Evolutionary conservation across 2,797 vertebrate species (phyloP).

Genomic region (Thamnophis elegans): DNA sequence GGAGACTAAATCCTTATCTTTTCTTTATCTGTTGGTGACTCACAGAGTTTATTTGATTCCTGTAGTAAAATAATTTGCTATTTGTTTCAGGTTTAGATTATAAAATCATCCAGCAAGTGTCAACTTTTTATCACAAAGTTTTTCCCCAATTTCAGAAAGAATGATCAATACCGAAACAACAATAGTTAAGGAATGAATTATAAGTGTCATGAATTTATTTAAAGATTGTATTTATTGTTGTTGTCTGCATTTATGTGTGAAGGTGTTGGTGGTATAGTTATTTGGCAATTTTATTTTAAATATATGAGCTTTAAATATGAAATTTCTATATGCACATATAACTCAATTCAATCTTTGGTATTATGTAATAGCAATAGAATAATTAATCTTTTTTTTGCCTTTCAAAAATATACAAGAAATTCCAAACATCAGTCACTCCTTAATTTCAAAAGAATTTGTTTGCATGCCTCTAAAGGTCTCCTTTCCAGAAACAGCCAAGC

Average conservation of each 20-base stretch:
- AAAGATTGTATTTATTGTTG: neutral
- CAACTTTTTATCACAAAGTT: neutral
- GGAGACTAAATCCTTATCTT: neutral
- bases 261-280: neutral
- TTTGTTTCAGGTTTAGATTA: neutral
- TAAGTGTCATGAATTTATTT: neutral
- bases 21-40: neutral
- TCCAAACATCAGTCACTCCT: neutral
- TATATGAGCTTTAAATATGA: neutral
- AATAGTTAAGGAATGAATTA: neutral
- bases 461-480: neutral
- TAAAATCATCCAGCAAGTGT: neutral
- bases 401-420: conserved; percentile 3
- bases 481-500: conserved; percentile 15
- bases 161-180: neutral
- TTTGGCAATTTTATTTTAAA: neutral
- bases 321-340: neutral
- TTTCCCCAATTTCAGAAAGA: neutral
- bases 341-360: neutral
- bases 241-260: neutral
- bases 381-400: neutral
- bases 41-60: neutral
- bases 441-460: conserved; percentile 19
- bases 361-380: neutral
- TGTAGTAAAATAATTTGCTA: neutral